Evolutionary conservation across 2,113 vertebrate species (phyloP), one percentile per base, ranked within the genome.

Genomic region (Macrotus californicus): DNA sequence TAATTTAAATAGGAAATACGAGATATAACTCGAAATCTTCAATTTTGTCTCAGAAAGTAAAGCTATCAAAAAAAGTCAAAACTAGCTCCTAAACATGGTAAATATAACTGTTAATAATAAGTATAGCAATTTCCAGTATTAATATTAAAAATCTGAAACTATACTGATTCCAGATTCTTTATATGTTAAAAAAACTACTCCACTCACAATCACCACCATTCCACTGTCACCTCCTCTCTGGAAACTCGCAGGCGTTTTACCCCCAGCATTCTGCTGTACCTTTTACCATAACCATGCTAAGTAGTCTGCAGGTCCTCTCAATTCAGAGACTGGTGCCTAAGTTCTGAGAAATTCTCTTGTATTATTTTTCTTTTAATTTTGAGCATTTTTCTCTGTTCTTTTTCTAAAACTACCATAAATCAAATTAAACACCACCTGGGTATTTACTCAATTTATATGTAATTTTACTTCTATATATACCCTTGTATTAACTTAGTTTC

Each of bases 1-100:
- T 18, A 93, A 73, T 72, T 72, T 70, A 80, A 88, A 59, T 8
- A 84, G 39, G 9, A 80, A 59, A 80, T 72, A 39, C 19, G 36
- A 77, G 46, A 56, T 59, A 41, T 34, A 88, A 34, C 36, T 83
- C 92, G 26, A 90, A 93, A 91, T 67, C 39, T 67, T 89, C 10
- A 61, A 77, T 34, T 81, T 80, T 80, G 82, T 72, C 80, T 92
- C 72, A 89, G 39, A 92, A 95, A 95, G 89, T 22, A 34, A 89
- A 92, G 22, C n/a, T 72, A 54, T 81, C 22, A 29, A 81, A 76
- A 61, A 87, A 31, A 8, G 22, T 61, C n/a, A 66, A 94, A 77
- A 82, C 22, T 39, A 67, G n/a, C 73, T 3, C 29, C 39, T 59
- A 41, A 4, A 41, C 15, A 61, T 2, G 6, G 4, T 41, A 85